Conservation (phyloP, 1,140 invertebrate genomes). For the Ostrea edulis region DNA sequence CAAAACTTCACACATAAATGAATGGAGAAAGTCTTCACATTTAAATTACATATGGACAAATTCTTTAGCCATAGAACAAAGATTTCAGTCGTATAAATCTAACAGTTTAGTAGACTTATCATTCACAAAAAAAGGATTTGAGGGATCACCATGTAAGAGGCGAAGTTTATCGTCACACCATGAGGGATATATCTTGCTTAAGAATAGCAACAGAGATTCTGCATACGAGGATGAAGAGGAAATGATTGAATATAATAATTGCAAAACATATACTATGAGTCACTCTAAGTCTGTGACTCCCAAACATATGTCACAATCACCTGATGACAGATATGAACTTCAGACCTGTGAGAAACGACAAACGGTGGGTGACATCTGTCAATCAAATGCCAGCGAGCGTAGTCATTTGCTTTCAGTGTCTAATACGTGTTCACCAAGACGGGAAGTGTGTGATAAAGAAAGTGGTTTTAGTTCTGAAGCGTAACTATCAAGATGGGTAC, state of each 20-base stretch:
- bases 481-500: background rate
- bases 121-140: constrained; percentile 52
- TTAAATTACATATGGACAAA: constrained; percentile 65
- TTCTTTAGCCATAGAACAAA: constrained; percentile 58
- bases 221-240: constrained; percentile 67
- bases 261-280: background rate
- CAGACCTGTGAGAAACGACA: constrained; percentile 6
- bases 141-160: constrained; percentile 60
- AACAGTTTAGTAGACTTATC: constrained; percentile 69
- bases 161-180: constrained; percentile 68
- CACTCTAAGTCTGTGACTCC: constrained; percentile 17
- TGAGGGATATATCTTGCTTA: constrained; percentile 67
- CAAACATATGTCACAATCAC: constrained; percentile 12
- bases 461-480: constrained; percentile 59
- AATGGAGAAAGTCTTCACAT: constrained; percentile 67
- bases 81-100: constrained; percentile 63
- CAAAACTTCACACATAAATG: constrained; percentile 64
- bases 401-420: constrained; percentile 23
- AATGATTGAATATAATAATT: constrained; percentile 54
- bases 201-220: constrained; percentile 61
- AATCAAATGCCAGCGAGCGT: background rate
- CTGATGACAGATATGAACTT: background rate
- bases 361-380: constrained; percentile 12
- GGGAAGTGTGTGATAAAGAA: constrained; percentile 52
- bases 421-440: background rate